phyloP scores from a whole-genome alignment of 1,140 invertebrate species.

The Orussus abietinus region DNA sequence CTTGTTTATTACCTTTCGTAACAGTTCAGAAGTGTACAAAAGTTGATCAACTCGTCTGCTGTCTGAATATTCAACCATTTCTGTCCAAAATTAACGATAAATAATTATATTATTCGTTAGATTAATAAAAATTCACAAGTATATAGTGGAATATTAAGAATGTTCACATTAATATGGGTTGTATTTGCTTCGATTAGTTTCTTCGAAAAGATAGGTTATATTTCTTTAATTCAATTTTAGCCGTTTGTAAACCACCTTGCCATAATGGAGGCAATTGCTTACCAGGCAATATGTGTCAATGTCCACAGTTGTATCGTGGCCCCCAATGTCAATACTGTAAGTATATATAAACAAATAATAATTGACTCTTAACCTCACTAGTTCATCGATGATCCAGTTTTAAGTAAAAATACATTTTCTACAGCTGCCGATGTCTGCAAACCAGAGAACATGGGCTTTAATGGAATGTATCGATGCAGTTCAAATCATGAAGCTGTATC shows the following conservation, averaged over 20 bases:
- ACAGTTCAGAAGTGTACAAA: no score
- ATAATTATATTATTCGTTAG: no score
- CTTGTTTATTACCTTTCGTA: no score
- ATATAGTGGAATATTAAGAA: no score
- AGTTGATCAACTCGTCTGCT: no score
- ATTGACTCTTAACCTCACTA: not conserved
- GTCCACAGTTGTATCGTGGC: constrained; percentile 67
- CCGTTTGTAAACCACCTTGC: constrained; percentile 70
- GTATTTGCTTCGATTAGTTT: no score
- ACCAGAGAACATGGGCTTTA: constrained; percentile 63
- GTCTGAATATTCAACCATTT: no score
- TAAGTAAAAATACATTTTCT: constrained; percentile 21
- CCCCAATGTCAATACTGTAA: constrained; percentile 75
- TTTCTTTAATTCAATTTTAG: constrained; percentile 38
- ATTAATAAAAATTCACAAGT: no score
- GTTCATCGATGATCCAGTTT: not conserved
- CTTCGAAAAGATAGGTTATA: no score
- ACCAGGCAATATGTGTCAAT: constrained; percentile 70
- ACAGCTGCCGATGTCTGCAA: constrained; percentile 59
- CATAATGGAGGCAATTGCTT: constrained; percentile 74
- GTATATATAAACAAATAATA: constrained; percentile 27
- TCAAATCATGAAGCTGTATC: constrained; percentile 57
- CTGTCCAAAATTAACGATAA: no score
- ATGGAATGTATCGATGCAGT: constrained; percentile 70
- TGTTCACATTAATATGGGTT: no score